These are phyloP conservation scores for Cynocephalus volans DNA, from an alignment of 2,113 vertebrate genomes.

Conservation along the genomic window DNA sequence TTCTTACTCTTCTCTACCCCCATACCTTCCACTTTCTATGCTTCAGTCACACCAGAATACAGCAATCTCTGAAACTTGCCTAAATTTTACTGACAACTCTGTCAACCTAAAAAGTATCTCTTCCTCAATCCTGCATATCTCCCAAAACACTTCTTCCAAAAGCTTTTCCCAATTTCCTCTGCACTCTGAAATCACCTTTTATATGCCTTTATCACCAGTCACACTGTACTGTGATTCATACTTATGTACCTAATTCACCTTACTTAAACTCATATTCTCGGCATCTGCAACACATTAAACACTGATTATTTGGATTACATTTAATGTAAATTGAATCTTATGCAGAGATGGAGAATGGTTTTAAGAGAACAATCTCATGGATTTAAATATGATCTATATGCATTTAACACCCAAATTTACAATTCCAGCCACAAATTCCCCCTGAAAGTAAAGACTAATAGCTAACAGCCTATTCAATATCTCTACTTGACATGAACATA, in stretches of 20 bases:
- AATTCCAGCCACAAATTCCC: background rate
- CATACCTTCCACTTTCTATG: background rate
- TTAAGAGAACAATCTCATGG: background rate
- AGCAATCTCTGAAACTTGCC: background rate
- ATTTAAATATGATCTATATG: background rate
- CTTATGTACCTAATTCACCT: background rate
- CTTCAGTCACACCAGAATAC: background rate
- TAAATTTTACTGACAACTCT: background rate
- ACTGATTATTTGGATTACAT: background rate
- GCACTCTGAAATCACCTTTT: slow-evolving; percentile 13
- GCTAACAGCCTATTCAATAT: background rate
- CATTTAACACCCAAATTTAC: background rate
- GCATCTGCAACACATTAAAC: slow-evolving; percentile 2
- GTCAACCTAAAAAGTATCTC: background rate
- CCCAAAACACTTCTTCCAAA: background rate
- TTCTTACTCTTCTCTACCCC: background rate
- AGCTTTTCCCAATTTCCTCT: background rate
- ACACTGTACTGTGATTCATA: background rate
- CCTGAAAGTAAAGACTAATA: slow-evolving; percentile 7
- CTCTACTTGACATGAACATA: background rate
- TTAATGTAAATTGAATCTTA: background rate
- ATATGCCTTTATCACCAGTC: background rate
- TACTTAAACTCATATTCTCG: background rate
- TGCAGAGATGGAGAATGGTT: background rate
- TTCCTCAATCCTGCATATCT: background rate